These are phyloP conservation scores for Plectus sambesii DNA, from an alignment of 1,140 invertebrate genomes.

Conservation along the genomic window DNA sequence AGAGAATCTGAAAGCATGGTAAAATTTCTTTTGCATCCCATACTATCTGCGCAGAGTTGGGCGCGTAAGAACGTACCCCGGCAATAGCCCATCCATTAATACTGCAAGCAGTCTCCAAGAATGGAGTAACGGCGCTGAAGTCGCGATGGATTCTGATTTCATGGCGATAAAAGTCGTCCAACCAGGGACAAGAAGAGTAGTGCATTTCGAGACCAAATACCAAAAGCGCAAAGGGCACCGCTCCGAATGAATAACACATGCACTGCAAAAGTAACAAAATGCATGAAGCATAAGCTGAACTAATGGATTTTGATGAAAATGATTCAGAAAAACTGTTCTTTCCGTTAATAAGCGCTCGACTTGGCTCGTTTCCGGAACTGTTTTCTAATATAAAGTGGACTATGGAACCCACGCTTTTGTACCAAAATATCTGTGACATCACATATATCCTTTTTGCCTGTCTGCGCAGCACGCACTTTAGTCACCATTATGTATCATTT, in stretches of 20 bases:
- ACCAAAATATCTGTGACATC: no score
- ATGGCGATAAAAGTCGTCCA: constrained; percentile 37
- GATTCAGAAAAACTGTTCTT: constrained; percentile 2
- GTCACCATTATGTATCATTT: no score
- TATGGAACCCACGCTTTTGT: no score
- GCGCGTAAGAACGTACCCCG: constrained; percentile 22
- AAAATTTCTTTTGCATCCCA: constrained; percentile 1
- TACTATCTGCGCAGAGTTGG: background rate
- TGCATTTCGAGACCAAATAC: constrained; percentile 44
- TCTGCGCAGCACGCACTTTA: no score
- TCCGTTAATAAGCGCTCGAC: background rate
- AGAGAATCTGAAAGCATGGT: constrained; percentile 35
- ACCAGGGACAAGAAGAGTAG: constrained; percentile 39
- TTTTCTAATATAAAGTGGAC: constrained; percentile 32
- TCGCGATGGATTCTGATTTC: constrained; percentile 29
- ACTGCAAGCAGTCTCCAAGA: constrained; percentile 43
- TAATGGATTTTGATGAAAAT: no score
- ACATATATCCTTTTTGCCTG: no score
- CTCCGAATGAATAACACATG: constrained; percentile 41
- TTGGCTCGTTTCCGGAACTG: constrained; percentile 3
- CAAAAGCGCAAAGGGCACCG: constrained; percentile 37
- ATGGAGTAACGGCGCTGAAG: constrained; percentile 31
- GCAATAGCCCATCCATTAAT: constrained; percentile 43
- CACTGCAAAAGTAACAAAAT: constrained; percentile 42
- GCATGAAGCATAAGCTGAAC: no score